Percentiles rank a stretch among this genome's conserved stretches.
phyloP scores from a whole-genome alignment of 2,888 invertebrate genomes.

The Seira sanloemensis region DNA sequence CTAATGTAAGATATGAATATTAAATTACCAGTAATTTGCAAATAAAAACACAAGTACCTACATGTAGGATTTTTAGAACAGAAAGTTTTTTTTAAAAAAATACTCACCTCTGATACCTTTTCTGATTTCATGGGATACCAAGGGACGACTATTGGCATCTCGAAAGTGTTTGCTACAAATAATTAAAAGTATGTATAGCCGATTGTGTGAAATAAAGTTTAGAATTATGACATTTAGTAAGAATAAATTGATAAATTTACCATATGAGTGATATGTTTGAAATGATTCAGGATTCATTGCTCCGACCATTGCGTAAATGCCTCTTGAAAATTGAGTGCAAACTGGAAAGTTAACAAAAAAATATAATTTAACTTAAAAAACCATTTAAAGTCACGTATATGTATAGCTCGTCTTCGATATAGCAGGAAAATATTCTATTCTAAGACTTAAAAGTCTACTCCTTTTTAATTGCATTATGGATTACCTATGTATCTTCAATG shows the following conservation, averaged over 20 bases:
- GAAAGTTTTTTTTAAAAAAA: neutral
- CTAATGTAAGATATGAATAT: constrained; percentile 19
- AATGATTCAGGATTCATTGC: constrained; percentile 94
- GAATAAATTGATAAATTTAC: no score
- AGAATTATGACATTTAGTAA: no score
- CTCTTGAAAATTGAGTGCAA: constrained; percentile 92
- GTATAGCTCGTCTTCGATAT: neutral
- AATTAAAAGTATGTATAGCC: no score
- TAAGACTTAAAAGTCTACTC: neutral
- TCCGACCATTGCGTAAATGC: constrained; percentile 92
- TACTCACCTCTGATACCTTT: constrained; percentile 44
- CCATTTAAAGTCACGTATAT: no score
- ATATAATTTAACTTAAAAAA: neutral
- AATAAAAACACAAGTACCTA: neutral
- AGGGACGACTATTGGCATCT: constrained; percentile 95
- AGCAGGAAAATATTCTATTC: neutral
- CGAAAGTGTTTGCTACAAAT: constrained; percentile 96
- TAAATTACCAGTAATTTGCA: neutral
- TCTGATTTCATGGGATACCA: constrained; percentile 83
- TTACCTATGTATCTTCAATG: neutral
- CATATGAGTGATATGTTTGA: constrained; percentile 94
- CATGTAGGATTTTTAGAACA: neutral
- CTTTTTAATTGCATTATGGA: neutral
- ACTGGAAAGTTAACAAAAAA: constrained; percentile 80
- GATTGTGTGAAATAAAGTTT: no score